Conservation (phyloP, 2,888 invertebrate genomes). For the Euplagia quadripunctaria region DNA sequence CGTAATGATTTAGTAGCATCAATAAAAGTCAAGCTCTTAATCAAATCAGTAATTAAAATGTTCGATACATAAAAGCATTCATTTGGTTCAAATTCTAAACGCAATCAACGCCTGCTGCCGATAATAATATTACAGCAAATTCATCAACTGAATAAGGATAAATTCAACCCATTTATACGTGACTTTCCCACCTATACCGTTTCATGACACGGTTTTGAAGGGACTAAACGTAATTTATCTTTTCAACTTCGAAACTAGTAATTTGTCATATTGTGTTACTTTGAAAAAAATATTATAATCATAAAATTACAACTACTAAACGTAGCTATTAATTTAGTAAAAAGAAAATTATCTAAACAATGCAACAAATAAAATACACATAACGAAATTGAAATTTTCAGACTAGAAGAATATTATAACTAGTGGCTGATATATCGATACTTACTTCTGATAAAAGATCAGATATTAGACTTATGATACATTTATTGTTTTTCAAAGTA, state of each 20-base stretch:
- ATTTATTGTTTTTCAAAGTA: no score
- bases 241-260: background rate
- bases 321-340: no score
- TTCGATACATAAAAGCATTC: conserved; percentile 1
- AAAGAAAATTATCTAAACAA: background rate
- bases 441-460: no score
- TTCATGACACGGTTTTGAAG: background rate
- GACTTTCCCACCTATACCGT: background rate
- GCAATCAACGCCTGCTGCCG: conserved; percentile 1
- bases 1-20: background rate
- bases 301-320: background rate
- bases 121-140: conserved; percentile 4
- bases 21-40: background rate
- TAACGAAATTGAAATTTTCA: no score
- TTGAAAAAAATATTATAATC: background rate
- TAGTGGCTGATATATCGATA: no score
- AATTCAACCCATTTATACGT: conserved; percentile 1
- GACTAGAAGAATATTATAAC: no score
- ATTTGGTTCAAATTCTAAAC: conserved; percentile 5
- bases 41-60: conserved; percentile 1
- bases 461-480: no score
- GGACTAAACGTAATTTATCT: background rate
- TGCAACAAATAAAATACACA: background rate
- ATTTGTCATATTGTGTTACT: background rate
- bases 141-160: conserved; percentile 3